Conservation (phyloP, 2,888 invertebrate species). For the Biston stratarius region DNA sequence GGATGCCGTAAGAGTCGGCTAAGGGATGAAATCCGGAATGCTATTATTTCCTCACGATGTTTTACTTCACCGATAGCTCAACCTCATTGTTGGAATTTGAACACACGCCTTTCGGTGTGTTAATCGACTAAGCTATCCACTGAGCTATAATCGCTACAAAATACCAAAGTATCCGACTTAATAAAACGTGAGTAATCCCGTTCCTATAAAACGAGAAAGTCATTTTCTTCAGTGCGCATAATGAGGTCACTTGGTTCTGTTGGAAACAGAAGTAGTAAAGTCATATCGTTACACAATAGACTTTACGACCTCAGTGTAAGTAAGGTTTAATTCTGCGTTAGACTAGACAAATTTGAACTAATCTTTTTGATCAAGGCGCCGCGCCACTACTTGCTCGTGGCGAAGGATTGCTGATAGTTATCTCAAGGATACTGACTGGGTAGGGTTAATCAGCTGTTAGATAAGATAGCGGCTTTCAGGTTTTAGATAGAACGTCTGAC, state of each 20-base stretch:
- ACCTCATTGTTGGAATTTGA: too few species aligned
- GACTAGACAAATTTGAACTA: slow-evolving; percentile 26
- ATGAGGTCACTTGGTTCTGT: neutral
- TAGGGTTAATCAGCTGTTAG: slow-evolving; percentile 32
- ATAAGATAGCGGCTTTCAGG: slow-evolving; percentile 28
- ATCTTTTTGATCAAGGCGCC: slow-evolving; percentile 32
- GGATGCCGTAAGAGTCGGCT: too few species aligned
- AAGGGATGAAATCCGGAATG: too few species aligned
- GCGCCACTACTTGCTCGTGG: slow-evolving; percentile 17
- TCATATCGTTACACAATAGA: too few species aligned
- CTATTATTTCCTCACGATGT: too few species aligned
- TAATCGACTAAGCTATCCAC: too few species aligned
- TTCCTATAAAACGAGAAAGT: neutral
- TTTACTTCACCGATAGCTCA: too few species aligned
- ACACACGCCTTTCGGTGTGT: too few species aligned
- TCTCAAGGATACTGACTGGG: slow-evolving; percentile 24
- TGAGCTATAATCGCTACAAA: too few species aligned
- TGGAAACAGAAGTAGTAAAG: too few species aligned
- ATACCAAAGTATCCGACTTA: too few species aligned
- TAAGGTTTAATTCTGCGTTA: slow-evolving; percentile 15
- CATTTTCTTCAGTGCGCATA: neutral
- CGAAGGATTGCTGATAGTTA: slow-evolving; percentile 25
- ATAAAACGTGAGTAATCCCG: too few species aligned
- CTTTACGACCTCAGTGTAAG: neutral
- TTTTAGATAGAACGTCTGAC: slow-evolving; percentile 32